Base-by-base conservation (phyloP, 2,888 invertebrate genomes). In the Cephus pulcher region DNA sequence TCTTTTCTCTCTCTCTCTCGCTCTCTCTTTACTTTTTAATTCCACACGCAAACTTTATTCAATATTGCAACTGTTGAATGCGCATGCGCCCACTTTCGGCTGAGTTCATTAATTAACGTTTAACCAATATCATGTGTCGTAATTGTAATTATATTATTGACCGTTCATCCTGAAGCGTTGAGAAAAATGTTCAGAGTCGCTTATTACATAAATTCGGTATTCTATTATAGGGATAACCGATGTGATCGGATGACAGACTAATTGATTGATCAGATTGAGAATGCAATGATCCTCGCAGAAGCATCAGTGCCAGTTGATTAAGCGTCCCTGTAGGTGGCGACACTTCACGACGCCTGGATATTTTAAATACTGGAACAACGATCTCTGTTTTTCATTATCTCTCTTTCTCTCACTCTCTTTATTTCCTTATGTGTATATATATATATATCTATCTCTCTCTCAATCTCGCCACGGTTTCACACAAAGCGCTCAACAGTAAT, bases 371-470 rank as follows among this genome's bases (percentile, higher is more conserved):
- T 40, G 40, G 15, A 40, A 40, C 40, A 40, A 23, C 40, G 4
- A 40, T 40, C 6, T 40, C 40, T 6, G 74, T 76, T 79, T 76
- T 79, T 12, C 78, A n/a, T 35, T 32, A 76, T 75, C 71, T 34
- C 78, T 32, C 32, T 74, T 78, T 40, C 76, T 30, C 33, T 40
- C 76, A 23, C 76, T 12, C 69, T 76, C 34, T 73, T 69, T 73
- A 74, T 40, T 40, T 15, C 40, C 15, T 40, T 15, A 73, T 76
- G 71, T 79, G 33, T 76, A 35, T 79, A 34, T 33, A 68, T 75
- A 75, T 75, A 34, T 75, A 33, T 77, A 40, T 32, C 68, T 70
- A 69, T 75, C 23, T n/a, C 69, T 74, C 12, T 35, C 12, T n/a
- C 69, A 71, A 12, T 35, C 23, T 74, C 30, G 70, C 40, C 37